Percentiles rank a stretch among this genome's conserved stretches.
Conservation (phyloP, 2,888 invertebrate genomes). For the Xylota segnis region DNA sequence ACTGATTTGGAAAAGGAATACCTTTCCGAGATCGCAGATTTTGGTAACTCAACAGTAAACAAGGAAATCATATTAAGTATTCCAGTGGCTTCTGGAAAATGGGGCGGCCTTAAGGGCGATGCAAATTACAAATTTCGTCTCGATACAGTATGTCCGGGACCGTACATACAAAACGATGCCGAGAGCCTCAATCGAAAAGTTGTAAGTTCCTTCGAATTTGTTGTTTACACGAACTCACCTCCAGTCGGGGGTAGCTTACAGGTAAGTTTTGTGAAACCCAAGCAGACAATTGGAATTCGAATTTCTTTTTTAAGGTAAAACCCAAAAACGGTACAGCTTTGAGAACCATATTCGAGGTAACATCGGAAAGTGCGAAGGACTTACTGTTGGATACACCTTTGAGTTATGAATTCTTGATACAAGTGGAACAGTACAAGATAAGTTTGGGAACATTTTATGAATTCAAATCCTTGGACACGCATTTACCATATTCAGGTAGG, state of each 20-base stretch:
- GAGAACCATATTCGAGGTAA: slow-evolving; percentile 59
- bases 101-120: slow-evolving; percentile 68
- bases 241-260: slow-evolving; percentile 42
- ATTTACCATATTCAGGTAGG: slow-evolving; percentile 64
- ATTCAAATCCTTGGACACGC: slow-evolving; percentile 64
- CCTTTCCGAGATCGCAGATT: slow-evolving; percentile 70
- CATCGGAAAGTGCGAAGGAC: slow-evolving; percentile 58
- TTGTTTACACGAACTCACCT: slow-evolving; percentile 69
- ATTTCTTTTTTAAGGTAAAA: slow-evolving; percentile 36
- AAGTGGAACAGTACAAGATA: slow-evolving; percentile 49
- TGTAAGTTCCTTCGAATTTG: slow-evolving; percentile 70
- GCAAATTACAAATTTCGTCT: slow-evolving; percentile 71
- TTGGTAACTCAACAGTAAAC: slow-evolving; percentile 65
- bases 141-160: slow-evolving; percentile 64
- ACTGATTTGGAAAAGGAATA: slow-evolving; percentile 67
- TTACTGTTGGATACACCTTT: slow-evolving; percentile 63
- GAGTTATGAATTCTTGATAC: slow-evolving; percentile 62
- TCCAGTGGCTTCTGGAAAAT: slow-evolving; percentile 51
- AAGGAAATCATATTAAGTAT: slow-evolving; percentile 64
- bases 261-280: slow-evolving; percentile 15
- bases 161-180: slow-evolving; percentile 39
- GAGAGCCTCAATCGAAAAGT: slow-evolving; percentile 49
- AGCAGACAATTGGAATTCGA: not conserved
- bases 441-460: slow-evolving; percentile 71
- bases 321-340: slow-evolving; percentile 61